phyloP scores from a whole-genome alignment of 1,140 invertebrate species.

The Wasmannia auropunctata region DNA sequence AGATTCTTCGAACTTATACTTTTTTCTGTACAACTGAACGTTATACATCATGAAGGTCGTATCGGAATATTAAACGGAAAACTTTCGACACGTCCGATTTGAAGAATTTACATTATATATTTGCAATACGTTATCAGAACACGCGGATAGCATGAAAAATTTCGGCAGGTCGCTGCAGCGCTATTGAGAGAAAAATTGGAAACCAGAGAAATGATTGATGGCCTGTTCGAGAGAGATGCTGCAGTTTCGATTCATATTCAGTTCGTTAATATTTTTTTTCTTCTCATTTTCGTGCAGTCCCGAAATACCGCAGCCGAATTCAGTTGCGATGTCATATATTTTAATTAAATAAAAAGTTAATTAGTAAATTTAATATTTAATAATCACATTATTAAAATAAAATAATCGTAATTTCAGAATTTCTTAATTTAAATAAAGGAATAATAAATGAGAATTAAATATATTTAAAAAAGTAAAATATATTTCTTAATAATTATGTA shows the following conservation, averaged over 20 bases:
- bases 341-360: neutral
- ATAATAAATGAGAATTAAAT: neutral
- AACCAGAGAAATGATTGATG: slow-evolving; percentile 26
- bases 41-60: neutral
- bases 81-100: slow-evolving; percentile 9
- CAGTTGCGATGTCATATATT: neutral
- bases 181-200: slow-evolving; percentile 24
- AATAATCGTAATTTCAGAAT: neutral
- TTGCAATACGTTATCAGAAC: slow-evolving; percentile 16
- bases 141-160: slow-evolving; percentile 1
- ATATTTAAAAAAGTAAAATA: neutral
- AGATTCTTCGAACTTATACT: neutral
- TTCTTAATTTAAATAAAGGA: neutral
- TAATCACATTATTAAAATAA: neutral
- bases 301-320: neutral
- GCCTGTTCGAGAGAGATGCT: neutral
- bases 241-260: slow-evolving; percentile 16
- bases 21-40: neutral
- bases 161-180: neutral
- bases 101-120: slow-evolving; percentile 33
- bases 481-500: neutral
- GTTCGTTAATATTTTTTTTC: slow-evolving; percentile 24
- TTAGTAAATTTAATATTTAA: neutral
- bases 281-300: neutral
- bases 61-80: slow-evolving; percentile 1